Evolutionary conservation across 2,113 vertebrate species (phyloP).

Genomic region (Dipodomys merriami): DNA sequence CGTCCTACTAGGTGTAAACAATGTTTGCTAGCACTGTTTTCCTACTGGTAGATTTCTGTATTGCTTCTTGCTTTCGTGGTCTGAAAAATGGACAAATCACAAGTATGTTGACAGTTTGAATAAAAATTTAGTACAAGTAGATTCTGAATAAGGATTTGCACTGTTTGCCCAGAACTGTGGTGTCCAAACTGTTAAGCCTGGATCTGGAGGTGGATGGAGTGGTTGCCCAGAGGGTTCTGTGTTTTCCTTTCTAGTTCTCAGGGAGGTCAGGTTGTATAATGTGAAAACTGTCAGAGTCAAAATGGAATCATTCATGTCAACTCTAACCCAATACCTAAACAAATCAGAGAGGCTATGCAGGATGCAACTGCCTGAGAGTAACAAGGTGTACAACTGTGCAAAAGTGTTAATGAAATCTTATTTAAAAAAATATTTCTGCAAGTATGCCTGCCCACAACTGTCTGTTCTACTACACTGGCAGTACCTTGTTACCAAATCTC

Average conservation of each 20-base stretch:
- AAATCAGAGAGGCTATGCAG: not conserved
- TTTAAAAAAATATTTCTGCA: not conserved
- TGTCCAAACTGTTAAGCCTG: not conserved
- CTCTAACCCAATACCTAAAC: not conserved
- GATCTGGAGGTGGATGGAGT: not conserved
- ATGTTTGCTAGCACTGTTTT: constrained; percentile 26
- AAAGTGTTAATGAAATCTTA: not conserved
- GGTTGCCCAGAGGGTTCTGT: not conserved
- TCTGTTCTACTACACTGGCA: not conserved
- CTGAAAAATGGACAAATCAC: not conserved
- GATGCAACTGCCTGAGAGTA: not conserved
- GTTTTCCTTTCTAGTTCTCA: not conserved
- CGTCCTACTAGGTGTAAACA: not conserved
- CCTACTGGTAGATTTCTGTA: not conserved
- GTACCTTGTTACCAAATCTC: not conserved
- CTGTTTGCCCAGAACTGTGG: not conserved
- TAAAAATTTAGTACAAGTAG: not conserved
- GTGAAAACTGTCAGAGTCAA: not conserved
- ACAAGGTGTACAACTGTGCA: too few species aligned
- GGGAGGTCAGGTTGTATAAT: not conserved
- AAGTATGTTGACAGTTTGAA: not conserved
- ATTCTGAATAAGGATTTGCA: not conserved
- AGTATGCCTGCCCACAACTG: not conserved
- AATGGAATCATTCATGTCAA: not conserved
- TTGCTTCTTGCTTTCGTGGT: not conserved